Conservation (phyloP, 1,140 invertebrate species). For the Pseudachorutes palmiensis region DNA sequence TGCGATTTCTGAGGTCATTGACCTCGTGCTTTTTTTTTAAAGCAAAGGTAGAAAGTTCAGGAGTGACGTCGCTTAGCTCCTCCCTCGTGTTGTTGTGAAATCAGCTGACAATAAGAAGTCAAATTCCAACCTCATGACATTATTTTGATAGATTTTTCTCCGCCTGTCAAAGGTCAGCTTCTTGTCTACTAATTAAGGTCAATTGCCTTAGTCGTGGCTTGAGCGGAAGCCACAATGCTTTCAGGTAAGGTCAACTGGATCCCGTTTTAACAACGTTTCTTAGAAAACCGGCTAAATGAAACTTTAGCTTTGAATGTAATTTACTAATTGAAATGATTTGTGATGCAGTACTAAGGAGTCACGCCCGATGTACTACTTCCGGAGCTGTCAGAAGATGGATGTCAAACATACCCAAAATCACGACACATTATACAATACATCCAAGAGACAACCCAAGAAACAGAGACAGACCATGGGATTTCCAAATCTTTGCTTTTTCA, state of each 20-base stretch:
- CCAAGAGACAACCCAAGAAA: conserved; percentile 85
- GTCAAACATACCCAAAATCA: conserved; percentile 47
- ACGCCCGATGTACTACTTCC: neutral
- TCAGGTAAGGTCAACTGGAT: neutral
- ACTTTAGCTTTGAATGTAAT: too few relatives aligned
- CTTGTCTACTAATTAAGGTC: neutral
- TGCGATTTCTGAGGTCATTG: too few relatives aligned
- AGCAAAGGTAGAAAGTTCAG: too few relatives aligned
- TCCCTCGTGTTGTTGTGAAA: too few relatives aligned
- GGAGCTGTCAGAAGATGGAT: neutral
- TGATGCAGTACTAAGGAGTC: neutral
- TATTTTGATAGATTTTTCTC: neutral
- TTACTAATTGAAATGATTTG: too few relatives aligned
- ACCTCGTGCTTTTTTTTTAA: too few relatives aligned
- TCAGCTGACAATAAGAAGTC: too few relatives aligned
- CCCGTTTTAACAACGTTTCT: neutral
- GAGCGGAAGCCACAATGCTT: neutral
- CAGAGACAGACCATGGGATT: too few relatives aligned
- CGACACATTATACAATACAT: conserved; percentile 91
- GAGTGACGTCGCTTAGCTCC: too few relatives aligned
- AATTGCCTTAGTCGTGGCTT: neutral
- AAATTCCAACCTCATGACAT: too few relatives aligned
- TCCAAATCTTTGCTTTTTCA: too few relatives aligned
- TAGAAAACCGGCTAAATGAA: neutral
- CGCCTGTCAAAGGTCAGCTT: neutral